Evolutionary conservation across 2,888 invertebrate species (phyloP).

Genomic region (Aquatica leii): DNA sequence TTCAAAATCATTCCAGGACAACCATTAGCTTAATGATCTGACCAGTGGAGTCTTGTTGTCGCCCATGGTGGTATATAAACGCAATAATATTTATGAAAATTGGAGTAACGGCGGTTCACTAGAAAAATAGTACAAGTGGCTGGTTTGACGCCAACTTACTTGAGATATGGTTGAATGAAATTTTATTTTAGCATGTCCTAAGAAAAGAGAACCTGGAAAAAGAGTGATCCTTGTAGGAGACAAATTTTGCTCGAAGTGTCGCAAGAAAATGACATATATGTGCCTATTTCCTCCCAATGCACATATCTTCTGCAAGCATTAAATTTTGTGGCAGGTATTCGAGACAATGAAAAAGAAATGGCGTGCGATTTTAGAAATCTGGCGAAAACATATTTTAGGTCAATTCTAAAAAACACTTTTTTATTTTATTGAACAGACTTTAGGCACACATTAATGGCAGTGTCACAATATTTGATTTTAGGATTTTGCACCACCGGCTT

Average conservation of each 20-base stretch:
- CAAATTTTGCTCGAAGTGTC: slow-evolving; percentile 39
- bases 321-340: slow-evolving; percentile 34
- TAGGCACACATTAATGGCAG: no score
- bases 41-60: no score
- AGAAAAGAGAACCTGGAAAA: slow-evolving; percentile 21
- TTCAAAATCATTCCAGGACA: slow-evolving; percentile 49
- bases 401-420: no score
- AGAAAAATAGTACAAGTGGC: slow-evolving; percentile 28
- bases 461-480: no score
- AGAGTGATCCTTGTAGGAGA: slow-evolving; percentile 41
- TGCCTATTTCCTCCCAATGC: slow-evolving; percentile 34
- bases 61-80: slow-evolving; percentile 52
- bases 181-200: slow-evolving; percentile 39
- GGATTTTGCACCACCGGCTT: no score
- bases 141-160: slow-evolving; percentile 39
- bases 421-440: no score
- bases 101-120: no score
- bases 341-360: slow-evolving; percentile 32
- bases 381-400: slow-evolving; percentile 33
- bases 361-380: slow-evolving; percentile 28
- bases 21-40: slow-evolving; percentile 51
- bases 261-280: slow-evolving; percentile 33
- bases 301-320: slow-evolving; percentile 18
- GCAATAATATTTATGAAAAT: slow-evolving; percentile 30
- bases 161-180: slow-evolving; percentile 38